These are phyloP conservation scores for Sebastes umbrosus DNA, from an alignment of 2,797 vertebrate species.

Conservation along the genomic window DNA sequence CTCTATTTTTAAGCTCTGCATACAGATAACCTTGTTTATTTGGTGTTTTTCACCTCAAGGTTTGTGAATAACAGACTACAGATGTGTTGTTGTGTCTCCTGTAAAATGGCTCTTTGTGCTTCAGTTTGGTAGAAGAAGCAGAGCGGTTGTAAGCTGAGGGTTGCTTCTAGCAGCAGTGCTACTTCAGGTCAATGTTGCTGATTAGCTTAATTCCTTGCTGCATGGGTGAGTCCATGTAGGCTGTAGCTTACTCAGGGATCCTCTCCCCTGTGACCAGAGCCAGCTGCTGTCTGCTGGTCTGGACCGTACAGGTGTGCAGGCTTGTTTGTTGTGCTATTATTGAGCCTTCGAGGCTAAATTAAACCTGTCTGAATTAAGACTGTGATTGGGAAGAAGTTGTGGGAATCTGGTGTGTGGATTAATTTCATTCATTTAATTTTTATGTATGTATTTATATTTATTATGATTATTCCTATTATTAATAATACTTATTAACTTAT, in stretches of 20 bases:
- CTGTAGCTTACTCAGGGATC: not conserved
- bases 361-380: not conserved
- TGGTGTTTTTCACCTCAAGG: not conserved
- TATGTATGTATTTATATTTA: too few relatives aligned
- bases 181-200: conserved; percentile 18
- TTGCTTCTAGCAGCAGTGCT: not conserved
- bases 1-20: not conserved
- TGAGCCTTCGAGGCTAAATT: not conserved
- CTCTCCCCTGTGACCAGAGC: not conserved
- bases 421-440: fast-evolving
- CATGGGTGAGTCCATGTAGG: not conserved
- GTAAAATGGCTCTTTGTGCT: not conserved
- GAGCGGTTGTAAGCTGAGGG: not conserved
- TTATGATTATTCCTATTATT: too few relatives aligned
- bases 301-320: not conserved
- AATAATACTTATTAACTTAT: too few relatives aligned
- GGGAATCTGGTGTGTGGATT: too few relatives aligned
- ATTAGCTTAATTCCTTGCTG: conserved; percentile 24
- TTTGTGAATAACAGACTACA: not conserved
- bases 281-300: conserved; percentile 3
- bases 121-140: not conserved
- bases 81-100: not conserved
- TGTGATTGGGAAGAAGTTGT: too few relatives aligned
- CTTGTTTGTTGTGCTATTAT: not conserved
- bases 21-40: not conserved